Evolutionary conservation across 2,113 vertebrate genomes (phyloP), one percentile per base, ranked within the genome.

Genomic region (Aspiorhynchus laticeps): DNA sequence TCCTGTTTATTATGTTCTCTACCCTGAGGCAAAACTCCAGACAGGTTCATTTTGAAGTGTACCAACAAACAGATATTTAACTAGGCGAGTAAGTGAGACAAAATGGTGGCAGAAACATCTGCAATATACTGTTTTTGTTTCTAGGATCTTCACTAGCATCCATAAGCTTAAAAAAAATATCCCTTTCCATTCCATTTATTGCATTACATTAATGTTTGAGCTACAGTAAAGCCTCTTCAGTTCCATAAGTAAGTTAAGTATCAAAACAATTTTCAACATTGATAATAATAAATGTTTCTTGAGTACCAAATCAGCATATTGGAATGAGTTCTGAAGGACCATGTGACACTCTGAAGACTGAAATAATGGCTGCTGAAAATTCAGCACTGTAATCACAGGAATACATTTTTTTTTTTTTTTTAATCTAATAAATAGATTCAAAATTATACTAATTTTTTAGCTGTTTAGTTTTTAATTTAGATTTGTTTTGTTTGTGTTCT

Each of bases 21-120:
- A 74, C 36, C 36, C 36, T 74, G 5, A 74, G 71, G 71, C 71
- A 41, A 74, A 74, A 74, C 71, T n/a, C 36, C 36, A 74, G 21
- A 74, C 36, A 41, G 10, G 36, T 74, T 74, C 9, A 41, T 14
- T 74, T 41, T 6, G 8, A 38, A 41, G 21, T 41, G 71, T 74
- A 41, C 8, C 71, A 74, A n/a, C 71, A 74, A 74, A 41, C 36
- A 6, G 69, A 73, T 41, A 74, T 41, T 74, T 74, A 41, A 38
- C 33, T 41, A 73, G 69, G 33, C 2, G 17, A 38, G 33, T 36
- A 71, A 71, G 33, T 36, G 10, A 41, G 69, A 74, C 69, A 6
- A 38, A 38, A 41, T 41, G 19, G 33, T 36, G 33, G 67, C 67
- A 38, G 17, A 71, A 36, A 71, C 8, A 3, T 2, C 36, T 38